Conservation (phyloP, 37 sponge, comb jelly and placozoan genomes). For the Amphimedon queenslandica region DNA sequence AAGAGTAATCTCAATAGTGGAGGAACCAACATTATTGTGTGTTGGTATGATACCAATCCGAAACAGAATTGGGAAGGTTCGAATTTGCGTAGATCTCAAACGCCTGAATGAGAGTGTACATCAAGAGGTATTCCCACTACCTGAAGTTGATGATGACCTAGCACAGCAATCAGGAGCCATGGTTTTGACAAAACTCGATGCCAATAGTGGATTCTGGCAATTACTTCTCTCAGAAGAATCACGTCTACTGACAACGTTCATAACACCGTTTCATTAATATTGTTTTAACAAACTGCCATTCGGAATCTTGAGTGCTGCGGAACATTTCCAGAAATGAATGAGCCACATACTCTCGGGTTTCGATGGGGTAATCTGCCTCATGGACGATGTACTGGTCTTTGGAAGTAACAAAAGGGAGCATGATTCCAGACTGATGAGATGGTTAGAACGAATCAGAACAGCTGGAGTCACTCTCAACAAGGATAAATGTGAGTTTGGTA, state of each 20-base stretch:
- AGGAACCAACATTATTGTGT: too few species aligned
- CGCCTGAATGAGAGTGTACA: neutral
- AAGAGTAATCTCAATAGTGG: too few species aligned
- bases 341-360: neutral
- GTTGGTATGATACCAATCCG: too few species aligned
- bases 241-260: neutral
- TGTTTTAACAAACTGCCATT: neutral
- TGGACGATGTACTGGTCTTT: slow-evolving; percentile 9
- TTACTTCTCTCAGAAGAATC: neutral
- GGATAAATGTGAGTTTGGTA: neutral
- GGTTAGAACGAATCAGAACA: neutral
- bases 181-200: neutral
- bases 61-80: too few species aligned
- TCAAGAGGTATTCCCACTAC: neutral
- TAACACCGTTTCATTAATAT: neutral
- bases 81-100: too few species aligned
- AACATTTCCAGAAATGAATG: slow-evolving; percentile 2
- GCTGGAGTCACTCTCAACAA: neutral
- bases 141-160: neutral
- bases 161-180: neutral
- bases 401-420: neutral
- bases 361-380: neutral
- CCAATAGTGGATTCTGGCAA: neutral
- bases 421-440: neutral
- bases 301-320: neutral